A percentile compares a stretch with the other conserved stretches of the same genome.
phyloP scores from a whole-genome alignment of 2,797 vertebrate genomes.

The Gymnopithys bicolor region DNA sequence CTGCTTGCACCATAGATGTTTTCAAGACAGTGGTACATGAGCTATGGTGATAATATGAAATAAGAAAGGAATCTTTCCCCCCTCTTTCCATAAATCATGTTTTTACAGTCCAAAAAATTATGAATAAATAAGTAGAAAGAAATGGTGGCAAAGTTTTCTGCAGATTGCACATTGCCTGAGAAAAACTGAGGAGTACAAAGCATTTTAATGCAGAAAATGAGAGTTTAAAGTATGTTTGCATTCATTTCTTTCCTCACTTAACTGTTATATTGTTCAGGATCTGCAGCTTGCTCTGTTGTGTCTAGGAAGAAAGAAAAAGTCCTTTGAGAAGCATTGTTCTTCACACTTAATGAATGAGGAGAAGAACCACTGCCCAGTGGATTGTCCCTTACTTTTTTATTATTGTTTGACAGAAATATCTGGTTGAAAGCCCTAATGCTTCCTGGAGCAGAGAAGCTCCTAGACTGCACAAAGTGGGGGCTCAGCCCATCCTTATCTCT shows the following conservation, averaged over 20 bases:
- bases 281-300: not conserved
- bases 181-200: not conserved
- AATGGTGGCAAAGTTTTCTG: not conserved
- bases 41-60: not conserved
- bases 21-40: not conserved
- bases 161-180: not conserved
- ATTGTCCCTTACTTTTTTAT: not conserved
- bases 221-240: not conserved
- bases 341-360: not conserved
- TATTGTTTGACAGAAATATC: not conserved
- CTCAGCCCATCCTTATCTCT: not conserved
- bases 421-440: not conserved
- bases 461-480: not conserved
- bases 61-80: not conserved
- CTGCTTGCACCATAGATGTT: not conserved
- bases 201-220: not conserved
- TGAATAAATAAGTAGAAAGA: not conserved
- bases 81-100: not conserved
- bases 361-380: not conserved
- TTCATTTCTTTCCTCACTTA: not conserved
- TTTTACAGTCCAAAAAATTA: not conserved
- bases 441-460: not conserved
- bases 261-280: not conserved
- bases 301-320: not conserved
- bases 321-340: not conserved